These are phyloP conservation scores for Apteryx owenii DNA, from an alignment of 2,113 vertebrate genomes.

Conservation along the genomic window DNA sequence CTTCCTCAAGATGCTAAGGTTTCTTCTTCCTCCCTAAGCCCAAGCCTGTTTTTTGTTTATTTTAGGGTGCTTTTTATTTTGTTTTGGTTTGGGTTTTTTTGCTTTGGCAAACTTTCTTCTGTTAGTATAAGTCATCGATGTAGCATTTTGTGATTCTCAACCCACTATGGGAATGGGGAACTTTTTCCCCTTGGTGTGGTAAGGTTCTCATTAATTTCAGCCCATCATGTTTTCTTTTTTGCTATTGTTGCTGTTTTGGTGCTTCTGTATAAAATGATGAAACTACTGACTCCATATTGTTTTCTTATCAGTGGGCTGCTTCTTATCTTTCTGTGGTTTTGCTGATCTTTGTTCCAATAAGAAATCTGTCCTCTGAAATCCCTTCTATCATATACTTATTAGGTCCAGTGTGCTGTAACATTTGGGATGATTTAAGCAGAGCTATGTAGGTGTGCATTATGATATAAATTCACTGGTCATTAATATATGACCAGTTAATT, in stretches of 20 bases:
- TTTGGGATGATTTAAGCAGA: not conserved
- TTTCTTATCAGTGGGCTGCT: not conserved
- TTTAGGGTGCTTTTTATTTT: not conserved
- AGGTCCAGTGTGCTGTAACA: rapidly evolving
- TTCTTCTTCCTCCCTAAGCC: not conserved
- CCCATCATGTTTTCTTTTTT: not conserved
- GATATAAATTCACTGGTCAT: not conserved
- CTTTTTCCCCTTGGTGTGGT: not conserved
- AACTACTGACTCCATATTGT: not conserved
- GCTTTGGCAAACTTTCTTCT: not conserved
- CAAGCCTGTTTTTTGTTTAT: not conserved
- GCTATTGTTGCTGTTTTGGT: not conserved
- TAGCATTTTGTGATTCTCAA: not conserved
- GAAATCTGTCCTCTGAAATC: not conserved
- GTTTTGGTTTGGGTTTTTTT: not conserved
- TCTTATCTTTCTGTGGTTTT: not conserved
- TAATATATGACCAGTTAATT: not conserved
- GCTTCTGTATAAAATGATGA: not conserved
- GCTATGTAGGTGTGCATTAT: not conserved
- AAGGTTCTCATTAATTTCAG: not conserved
- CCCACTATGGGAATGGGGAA: not conserved
- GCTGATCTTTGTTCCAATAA: not conserved
- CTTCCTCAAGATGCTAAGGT: not conserved
- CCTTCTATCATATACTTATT: not conserved
- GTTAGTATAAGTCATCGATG: not conserved